Conservation (phyloP, 2,113 vertebrate species). For the Hemichromis elongatus region DNA sequence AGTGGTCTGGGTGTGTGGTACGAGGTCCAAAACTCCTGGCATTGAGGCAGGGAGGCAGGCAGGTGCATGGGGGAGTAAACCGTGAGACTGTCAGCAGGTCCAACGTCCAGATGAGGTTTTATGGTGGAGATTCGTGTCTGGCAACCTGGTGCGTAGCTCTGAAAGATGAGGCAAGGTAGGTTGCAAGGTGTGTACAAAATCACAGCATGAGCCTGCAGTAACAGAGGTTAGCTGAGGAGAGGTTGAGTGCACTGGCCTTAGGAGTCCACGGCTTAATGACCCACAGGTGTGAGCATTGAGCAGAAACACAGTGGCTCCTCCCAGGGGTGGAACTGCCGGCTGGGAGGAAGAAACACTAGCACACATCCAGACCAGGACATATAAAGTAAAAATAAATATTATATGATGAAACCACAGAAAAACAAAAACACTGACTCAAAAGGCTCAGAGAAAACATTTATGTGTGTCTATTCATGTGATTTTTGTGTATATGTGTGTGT, state of each 20-base stretch:
- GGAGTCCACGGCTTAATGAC: not conserved
- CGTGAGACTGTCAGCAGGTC: not conserved
- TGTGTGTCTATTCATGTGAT: not conserved
- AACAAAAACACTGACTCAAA: slow-evolving; percentile 4
- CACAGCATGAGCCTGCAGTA: not conserved
- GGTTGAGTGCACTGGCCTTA: not conserved
- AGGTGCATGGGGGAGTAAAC: not conserved
- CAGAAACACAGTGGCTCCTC: not conserved
- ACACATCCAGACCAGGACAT: not conserved
- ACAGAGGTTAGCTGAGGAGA: not conserved
- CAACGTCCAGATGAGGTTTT: not conserved
- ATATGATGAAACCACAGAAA: not conserved
- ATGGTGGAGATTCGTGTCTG: not conserved
- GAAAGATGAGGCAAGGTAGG: not conserved
- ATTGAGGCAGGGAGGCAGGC: not conserved
- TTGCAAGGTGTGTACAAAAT: not conserved
- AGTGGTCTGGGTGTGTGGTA: not conserved
- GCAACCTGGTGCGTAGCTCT: not conserved
- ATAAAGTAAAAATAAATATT: not conserved
- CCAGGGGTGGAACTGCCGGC: not conserved
- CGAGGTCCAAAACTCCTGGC: rapidly evolving
- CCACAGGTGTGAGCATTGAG: not conserved
- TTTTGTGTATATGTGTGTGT: not conserved
- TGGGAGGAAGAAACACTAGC: not conserved
- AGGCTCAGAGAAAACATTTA: not conserved